Conservation (phyloP, 2,797 vertebrate genomes). For the Gymnocypris eckloni region DNA sequence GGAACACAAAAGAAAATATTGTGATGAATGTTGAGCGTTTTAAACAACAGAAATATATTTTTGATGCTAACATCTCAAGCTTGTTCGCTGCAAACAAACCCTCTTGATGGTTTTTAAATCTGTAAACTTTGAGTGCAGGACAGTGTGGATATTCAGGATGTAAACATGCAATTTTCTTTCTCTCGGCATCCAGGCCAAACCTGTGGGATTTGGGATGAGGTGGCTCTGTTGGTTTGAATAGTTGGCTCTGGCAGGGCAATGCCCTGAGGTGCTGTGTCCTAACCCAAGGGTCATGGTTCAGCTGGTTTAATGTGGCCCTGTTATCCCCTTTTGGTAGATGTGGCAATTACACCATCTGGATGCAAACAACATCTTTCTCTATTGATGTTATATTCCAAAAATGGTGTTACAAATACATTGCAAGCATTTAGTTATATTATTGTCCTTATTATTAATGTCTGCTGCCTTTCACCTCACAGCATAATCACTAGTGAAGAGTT, state of each 20-base stretch:
- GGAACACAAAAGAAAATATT: not conserved
- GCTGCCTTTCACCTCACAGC: not conserved
- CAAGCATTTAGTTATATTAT: not conserved
- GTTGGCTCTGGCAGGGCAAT: constrained; percentile 4
- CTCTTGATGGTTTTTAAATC: not conserved
- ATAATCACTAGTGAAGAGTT: not conserved
- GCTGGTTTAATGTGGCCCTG: not conserved
- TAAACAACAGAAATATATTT: too few relatives aligned
- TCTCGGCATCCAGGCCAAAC: constrained; percentile 2
- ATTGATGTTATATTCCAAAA: not conserved
- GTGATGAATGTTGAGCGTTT: not conserved
- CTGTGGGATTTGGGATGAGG: constrained; percentile 26
- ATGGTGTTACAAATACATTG: not conserved
- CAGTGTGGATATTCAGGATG: not conserved
- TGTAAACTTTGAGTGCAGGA: not conserved
- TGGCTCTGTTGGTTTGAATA: constrained; percentile 15
- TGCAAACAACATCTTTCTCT: not conserved
- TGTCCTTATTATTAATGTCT: not conserved
- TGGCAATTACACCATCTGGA: not conserved
- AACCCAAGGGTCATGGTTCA: not conserved
- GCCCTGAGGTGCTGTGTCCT: not conserved
- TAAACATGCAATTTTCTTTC: constrained; percentile 38
- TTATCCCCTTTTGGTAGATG: not conserved
- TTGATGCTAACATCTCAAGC: not conserved
- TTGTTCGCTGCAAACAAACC: not conserved